phyloP scores from a whole-genome alignment of 1,140 invertebrate genomes.

The Drosophila pachea region DNA sequence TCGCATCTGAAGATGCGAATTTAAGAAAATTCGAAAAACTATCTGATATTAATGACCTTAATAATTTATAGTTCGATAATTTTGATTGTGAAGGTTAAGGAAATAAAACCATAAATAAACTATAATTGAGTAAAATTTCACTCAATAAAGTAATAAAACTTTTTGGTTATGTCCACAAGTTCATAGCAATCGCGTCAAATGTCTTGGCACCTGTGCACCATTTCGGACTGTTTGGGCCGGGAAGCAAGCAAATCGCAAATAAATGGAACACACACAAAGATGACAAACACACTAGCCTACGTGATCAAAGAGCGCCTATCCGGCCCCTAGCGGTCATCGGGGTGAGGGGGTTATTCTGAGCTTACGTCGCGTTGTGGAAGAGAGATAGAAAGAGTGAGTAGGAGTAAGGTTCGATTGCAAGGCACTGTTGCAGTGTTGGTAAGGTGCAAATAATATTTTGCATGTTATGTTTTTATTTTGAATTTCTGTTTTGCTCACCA shows the following conservation, averaged over 20 bases:
- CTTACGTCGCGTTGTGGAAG: constrained; percentile 21
- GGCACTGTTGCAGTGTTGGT: constrained; percentile 24
- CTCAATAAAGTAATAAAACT: background rate
- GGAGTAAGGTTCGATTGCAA: constrained; percentile 30
- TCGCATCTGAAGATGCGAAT: background rate
- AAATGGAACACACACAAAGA: constrained; percentile 30
- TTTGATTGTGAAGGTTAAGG: no score
- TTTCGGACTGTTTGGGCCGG: constrained; percentile 27
- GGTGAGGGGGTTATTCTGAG: constrained; percentile 24
- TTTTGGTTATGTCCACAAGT: constrained; percentile 5
- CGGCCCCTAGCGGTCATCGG: constrained; percentile 2
- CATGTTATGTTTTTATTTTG: constrained; percentile 14
- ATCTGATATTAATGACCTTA: no score
- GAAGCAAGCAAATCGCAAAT: constrained; percentile 30
- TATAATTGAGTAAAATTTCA: background rate
- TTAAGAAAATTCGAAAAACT: no score
- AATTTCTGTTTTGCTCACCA: constrained; percentile 6
- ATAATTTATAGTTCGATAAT: no score
- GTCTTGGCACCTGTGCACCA: constrained; percentile 28
- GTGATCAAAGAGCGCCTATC: constrained; percentile 46
- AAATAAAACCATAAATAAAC: background rate
- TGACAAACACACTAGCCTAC: constrained; percentile 43
- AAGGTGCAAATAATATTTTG: constrained; percentile 5
- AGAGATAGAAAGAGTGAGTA: constrained; percentile 5
- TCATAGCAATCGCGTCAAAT: constrained; percentile 9